A percentile compares a stretch with the other conserved stretches of the same genome.
These are phyloP conservation scores for Crotalus viridis DNA, from an alignment of 2,113 vertebrate species.

Conservation along the genomic window DNA sequence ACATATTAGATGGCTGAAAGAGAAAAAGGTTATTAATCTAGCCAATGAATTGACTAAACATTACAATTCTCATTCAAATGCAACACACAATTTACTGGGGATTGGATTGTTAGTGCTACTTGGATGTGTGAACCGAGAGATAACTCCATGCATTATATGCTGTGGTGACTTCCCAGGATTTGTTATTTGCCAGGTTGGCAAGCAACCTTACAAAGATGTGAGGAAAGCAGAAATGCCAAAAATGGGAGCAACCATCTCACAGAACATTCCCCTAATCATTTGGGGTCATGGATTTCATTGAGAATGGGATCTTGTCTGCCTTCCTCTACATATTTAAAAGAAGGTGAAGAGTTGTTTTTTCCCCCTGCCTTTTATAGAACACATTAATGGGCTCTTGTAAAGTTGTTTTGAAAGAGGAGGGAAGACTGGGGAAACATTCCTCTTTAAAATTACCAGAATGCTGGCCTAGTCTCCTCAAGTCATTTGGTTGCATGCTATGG, in stretches of 20 bases:
- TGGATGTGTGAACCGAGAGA: neutral
- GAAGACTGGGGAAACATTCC: neutral
- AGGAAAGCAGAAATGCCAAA: neutral
- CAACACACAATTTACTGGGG: neutral
- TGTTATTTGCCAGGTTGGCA: neutral
- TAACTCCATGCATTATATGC: neutral
- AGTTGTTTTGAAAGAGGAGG: neutral
- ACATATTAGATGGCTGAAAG: neutral
- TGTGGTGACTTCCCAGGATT: neutral
- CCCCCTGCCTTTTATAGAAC: neutral
- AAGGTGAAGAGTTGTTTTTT: neutral
- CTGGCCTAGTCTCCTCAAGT: constrained; percentile 11
- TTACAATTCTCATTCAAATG: neutral
- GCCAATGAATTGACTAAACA: neutral
- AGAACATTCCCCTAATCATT: neutral
- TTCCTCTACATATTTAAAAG: neutral
- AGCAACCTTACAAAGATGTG: neutral
- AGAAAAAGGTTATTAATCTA: neutral
- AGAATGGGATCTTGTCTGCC: neutral
- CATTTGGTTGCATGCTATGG: constrained; percentile 10
- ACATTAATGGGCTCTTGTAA: neutral
- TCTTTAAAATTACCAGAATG: constrained; percentile 26
- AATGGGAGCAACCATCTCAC: neutral
- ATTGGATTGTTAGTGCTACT: neutral
- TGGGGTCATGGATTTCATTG: neutral